These are phyloP conservation scores for Lophura nycthemera DNA, from an alignment of 2,113 vertebrate species.

Conservation along the genomic window DNA sequence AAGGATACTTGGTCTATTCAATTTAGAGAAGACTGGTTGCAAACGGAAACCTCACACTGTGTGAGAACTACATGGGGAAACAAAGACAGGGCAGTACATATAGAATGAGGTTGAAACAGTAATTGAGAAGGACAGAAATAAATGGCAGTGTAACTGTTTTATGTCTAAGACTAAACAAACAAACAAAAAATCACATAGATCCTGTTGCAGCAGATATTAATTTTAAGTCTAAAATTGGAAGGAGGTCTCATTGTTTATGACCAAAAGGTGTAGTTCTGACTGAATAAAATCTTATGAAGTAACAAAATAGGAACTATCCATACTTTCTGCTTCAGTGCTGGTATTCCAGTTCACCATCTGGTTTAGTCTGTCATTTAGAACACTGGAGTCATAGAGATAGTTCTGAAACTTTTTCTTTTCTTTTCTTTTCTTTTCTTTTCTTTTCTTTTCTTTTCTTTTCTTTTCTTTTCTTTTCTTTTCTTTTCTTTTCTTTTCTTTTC, in stretches of 20 bases:
- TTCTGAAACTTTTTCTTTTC: not conserved
- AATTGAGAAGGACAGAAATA: not conserved
- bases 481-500: not conserved
- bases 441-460: not conserved
- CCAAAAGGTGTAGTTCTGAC: not conserved
- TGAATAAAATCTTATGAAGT: not conserved
- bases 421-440: not conserved
- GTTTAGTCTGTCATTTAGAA: not conserved
- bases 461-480: not conserved
- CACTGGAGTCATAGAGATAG: accelerated
- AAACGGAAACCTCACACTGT: not conserved
- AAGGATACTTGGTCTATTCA: not conserved
- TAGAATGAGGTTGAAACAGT: not conserved
- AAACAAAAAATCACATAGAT: not conserved
- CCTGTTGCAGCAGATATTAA: not conserved
- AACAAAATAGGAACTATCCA: not conserved
- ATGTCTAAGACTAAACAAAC: not conserved
- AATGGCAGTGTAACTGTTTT: not conserved
- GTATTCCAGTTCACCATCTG: not conserved
- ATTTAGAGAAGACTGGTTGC: not conserved
- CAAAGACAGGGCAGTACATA: not conserved
- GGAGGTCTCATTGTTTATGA: not conserved
- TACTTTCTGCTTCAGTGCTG: not conserved
- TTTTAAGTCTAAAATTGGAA: not conserved
- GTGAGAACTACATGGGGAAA: not conserved